A percentile compares a stretch with the other conserved stretches of the same genome.
phyloP scores from a whole-genome alignment of 2,888 invertebrate species.

The Cephus pulcher region DNA sequence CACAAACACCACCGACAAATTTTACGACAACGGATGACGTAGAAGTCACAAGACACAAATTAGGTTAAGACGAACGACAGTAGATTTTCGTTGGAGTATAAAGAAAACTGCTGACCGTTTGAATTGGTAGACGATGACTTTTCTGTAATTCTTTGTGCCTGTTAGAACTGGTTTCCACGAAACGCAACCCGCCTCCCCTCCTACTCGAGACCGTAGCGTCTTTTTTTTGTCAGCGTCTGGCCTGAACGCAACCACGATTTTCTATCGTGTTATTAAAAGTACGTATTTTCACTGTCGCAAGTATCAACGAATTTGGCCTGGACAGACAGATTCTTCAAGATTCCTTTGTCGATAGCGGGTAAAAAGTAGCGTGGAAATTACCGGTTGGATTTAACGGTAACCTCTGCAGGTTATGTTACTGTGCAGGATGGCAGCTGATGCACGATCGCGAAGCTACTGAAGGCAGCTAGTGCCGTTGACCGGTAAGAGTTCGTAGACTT shows the following conservation, averaged over 20 bases:
- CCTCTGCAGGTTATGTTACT: background rate
- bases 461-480: background rate
- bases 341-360: background rate
- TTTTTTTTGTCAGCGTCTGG: background rate
- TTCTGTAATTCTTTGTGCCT: background rate
- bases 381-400: constrained; percentile 4
- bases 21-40: background rate
- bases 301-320: background rate
- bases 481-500: background rate
- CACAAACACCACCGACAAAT: background rate
- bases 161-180: background rate
- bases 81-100: background rate
- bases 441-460: background rate
- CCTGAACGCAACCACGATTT: background rate
- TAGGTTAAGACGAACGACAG: background rate
- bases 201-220: background rate
- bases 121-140: background rate
- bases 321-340: background rate
- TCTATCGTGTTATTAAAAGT: background rate
- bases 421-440: background rate
- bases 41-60: background rate
- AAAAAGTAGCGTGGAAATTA: background rate
- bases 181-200: background rate
- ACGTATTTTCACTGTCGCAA: background rate
- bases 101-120: background rate